Base-by-base conservation (phyloP, 2,888 invertebrate genomes). In the Sphecodes monilicornis region DNA sequence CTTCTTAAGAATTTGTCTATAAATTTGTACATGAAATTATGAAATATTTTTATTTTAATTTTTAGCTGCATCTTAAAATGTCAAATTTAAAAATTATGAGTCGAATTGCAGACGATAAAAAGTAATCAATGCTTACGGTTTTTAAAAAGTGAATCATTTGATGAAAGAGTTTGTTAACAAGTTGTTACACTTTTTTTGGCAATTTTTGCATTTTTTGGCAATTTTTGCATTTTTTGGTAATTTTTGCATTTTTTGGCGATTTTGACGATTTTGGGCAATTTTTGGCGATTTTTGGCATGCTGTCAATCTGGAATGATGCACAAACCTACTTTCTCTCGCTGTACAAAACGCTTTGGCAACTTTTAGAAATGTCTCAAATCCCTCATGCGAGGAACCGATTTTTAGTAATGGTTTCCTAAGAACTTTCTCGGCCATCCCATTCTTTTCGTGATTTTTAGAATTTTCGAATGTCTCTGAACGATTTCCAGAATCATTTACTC, bases 311-410 rank as follows among this genome's bases (percentile, higher is more conserved):
- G 60, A 36, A 36, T 22, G 22, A 36, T 11, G 32, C 32, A 1
- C 10, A 18, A 36, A 66, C 18, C 10, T 3, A 18, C 32, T 66
- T 66, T 66, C 36, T 36, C 36, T 22, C 36, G 36, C 66, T 36
- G 66, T 32, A 36, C 18, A 36, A 32, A 66, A 18, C 57, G 39
- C 3, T 84, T 83, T 77, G 77, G 77, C 84, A 77, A 82, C 50
- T 26, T 64, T 76, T 16, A 50, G 73, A 69, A 22, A 60, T 70
- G 13, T 36, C 41, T 41, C 39, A 36, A n/a, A 26, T 76, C 22
- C 76, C 39, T 60, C 32, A n/a, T 6, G 11, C 0, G 36, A 39
- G 13, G 41, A 16, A 71, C 60, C 68, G 29, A 36, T 57, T n/a
- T 81, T 82, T 76, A 57, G 72, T 71, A 70, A 76, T 32, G 13